Evolutionary conservation across 2,797 vertebrate genomes (phyloP).

Genomic region (Apogon hyalosoma): DNA sequence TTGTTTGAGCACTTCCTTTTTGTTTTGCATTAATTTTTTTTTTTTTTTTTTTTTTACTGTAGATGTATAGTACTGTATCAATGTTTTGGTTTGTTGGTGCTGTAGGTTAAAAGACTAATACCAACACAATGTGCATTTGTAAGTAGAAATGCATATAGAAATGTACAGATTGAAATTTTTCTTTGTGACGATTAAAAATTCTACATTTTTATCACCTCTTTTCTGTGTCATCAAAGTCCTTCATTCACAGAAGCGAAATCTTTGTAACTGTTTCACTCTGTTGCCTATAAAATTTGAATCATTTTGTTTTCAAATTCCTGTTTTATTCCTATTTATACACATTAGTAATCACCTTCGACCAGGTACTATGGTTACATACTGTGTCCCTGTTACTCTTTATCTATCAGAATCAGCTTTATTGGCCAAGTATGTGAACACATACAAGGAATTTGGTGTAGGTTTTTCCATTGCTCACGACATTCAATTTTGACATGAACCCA

Average conservation of each 20-base stretch:
- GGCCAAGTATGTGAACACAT: no score
- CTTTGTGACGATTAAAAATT: no score
- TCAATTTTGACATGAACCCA: no score
- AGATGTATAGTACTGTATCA: slow-evolving; percentile 28
- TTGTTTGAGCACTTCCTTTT: slow-evolving; percentile 50
- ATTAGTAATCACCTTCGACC: no score
- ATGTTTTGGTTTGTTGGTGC: slow-evolving; percentile 8
- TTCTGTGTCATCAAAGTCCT: not conserved
- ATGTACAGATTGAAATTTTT: not conserved
- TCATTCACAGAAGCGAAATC: not conserved
- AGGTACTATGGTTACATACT: no score
- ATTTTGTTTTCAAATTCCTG: no score
- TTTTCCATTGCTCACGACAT: no score
- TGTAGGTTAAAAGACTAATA: slow-evolving; percentile 16
- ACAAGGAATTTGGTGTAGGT: no score
- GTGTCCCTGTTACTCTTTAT: no score
- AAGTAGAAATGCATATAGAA: not conserved
- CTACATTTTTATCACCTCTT: not conserved
- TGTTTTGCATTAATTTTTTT: slow-evolving; percentile 53
- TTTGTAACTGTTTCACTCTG: no score
- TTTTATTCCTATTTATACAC: no score
- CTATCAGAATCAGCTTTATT: no score
- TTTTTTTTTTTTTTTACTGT: slow-evolving; percentile 51
- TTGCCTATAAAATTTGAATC: slow-evolving; percentile 3
- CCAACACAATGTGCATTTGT: slow-evolving; percentile 11